A percentile compares a stretch with the other conserved stretches of the same genome.
phyloP scores from a whole-genome alignment of 2,888 invertebrate genomes.

The Petrolisthes cinctipes region DNA sequence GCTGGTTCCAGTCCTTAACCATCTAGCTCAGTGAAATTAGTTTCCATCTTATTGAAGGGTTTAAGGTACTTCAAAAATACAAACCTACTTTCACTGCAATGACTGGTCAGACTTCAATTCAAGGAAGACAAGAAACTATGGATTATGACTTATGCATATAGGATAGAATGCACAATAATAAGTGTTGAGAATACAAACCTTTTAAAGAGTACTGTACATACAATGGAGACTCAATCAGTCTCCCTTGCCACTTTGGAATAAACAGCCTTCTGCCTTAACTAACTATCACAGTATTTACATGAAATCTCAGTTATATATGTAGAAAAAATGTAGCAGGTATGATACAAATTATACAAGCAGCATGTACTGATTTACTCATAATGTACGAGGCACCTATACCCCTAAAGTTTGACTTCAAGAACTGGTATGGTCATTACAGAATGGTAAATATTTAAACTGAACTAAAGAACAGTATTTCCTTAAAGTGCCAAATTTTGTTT shows the following conservation, averaged over 20 bases:
- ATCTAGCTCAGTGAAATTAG: no score
- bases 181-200: no score
- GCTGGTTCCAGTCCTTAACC: no score
- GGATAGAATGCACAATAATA: no score
- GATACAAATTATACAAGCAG: conserved; percentile 37
- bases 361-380: conserved; percentile 12
- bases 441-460: background rate
- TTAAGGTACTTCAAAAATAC: no score
- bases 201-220: no score
- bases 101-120: no score
- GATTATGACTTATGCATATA: no score
- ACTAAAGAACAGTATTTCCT: background rate
- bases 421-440: background rate
- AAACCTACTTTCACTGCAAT: no score
- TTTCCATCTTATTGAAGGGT: no score
- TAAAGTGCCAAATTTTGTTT: background rate
- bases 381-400: conserved; percentile 19
- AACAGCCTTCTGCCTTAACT: background rate
- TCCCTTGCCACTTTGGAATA: conserved; percentile 22
- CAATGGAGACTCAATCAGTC: background rate
- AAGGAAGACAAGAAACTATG: no score
- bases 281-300: conserved; percentile 47
- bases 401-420: background rate
- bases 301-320: conserved; percentile 26
- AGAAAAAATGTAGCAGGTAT: conserved; percentile 9